Evolutionary conservation across 1,140 invertebrate genomes (phyloP), one percentile per base, ranked within the genome.

Genomic region (Frieseomelitta varia): DNA sequence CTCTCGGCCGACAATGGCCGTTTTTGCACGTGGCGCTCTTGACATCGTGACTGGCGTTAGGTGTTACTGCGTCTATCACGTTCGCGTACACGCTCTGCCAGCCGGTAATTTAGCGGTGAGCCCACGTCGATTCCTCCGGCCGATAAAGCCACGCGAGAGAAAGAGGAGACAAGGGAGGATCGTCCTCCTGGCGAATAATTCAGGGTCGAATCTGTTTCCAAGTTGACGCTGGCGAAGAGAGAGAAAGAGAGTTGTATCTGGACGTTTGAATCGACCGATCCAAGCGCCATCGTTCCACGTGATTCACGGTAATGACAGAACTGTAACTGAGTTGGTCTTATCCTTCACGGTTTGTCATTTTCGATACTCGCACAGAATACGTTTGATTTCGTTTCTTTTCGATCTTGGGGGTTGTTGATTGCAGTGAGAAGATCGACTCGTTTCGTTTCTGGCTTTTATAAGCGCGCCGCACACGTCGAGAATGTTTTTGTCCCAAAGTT

Each of bases 31-130:
- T 30, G 81, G 82, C 74, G 87, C 24, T 47, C 39, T 47, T 73
- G 71, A 77, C 85, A 77, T 77, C 89, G 89, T 92, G 90, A 92
- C 90, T 91, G 87, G 91, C 90, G 88, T 91, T 90, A 88, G 89
- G 85, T 91, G 90, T 91, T 90, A 84, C 85, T 83, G 84, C 85
- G 79, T 90, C 84, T 88, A 85, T 87, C 87, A 82, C 85, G 84
- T 58, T 84, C 81, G 82, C 81, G 85, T 87, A 86, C 71, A 81
- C 79, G 75, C 81, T 47, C 39, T 88, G 85, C 86, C 85, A 85
- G 84, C 82, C 89, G 85, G 90, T 92, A 92, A 92, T 92, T 92
- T 92, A 92, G 87, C 85, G 86, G 85, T 86, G 88, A 79, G 83
- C 79, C 84, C 69, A 85, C 76, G 86, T 92, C 89, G 91, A 92